phyloP scores from a whole-genome alignment of 2,888 invertebrate genomes.

The Ischnura elegans region DNA sequence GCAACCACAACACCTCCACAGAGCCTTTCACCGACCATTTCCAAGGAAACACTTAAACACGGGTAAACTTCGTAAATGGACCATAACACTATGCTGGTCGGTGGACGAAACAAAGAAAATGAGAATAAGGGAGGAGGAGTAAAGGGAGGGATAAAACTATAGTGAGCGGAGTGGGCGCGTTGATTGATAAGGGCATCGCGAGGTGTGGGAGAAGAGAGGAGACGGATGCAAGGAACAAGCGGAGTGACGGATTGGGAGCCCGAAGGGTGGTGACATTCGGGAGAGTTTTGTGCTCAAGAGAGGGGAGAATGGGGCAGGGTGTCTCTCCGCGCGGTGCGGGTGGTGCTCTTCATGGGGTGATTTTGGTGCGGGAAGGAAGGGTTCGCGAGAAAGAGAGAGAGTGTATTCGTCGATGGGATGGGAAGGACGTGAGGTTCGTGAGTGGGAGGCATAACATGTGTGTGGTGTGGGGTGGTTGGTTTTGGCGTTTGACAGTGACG shows the following conservation, averaged over 20 bases:
- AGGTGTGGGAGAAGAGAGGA: neutral
- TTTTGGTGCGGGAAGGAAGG: neutral
- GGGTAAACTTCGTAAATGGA: too few relatives aligned
- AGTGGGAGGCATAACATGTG: neutral
- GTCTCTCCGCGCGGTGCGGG: neutral
- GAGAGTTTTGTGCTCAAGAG: slow-evolving; percentile 9
- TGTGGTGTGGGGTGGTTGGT: neutral
- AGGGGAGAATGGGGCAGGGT: neutral
- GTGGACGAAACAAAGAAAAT: neutral
- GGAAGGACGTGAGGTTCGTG: neutral
- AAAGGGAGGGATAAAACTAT: neutral
- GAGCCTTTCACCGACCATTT: too few relatives aligned
- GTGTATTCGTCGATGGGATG: neutral
- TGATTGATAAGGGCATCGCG: slow-evolving; percentile 52
- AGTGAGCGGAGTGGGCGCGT: neutral
- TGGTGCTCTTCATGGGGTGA: neutral
- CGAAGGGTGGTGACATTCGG: slow-evolving; percentile 56
- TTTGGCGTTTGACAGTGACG: neutral
- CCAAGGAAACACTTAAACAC: too few relatives aligned
- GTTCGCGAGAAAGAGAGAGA: neutral
- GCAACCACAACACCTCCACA: too few relatives aligned
- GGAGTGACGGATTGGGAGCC: slow-evolving; percentile 64
- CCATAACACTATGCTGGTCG: too few relatives aligned
- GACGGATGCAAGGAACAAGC: slow-evolving; percentile 58
- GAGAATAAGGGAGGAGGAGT: neutral